Conservation (phyloP, 2,888 invertebrate species). For the Eretmocerus hayati region DNA sequence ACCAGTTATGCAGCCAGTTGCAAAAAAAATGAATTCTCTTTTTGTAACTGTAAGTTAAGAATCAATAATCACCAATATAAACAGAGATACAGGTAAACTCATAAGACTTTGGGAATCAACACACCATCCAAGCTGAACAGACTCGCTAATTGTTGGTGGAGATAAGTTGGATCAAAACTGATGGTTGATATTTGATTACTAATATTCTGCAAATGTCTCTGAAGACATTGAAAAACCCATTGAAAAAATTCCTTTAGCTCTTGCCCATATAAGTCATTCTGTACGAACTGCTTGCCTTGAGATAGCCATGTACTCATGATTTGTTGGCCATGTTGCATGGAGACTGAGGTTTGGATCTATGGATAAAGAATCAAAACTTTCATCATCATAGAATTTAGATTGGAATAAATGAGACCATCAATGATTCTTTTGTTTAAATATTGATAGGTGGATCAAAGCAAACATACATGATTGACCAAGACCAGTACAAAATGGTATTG, state of each 20-base stretch:
- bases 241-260: constrained; percentile 29
- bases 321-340: constrained; percentile 36
- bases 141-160: constrained; percentile 31
- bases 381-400: too few species aligned
- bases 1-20: constrained; percentile 47
- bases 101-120: too few species aligned
- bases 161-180: constrained; percentile 32
- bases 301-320: constrained; percentile 28
- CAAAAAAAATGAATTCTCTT: constrained; percentile 45
- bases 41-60: constrained; percentile 41
- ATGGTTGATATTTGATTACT: constrained; percentile 25
- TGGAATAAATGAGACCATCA: too few species aligned
- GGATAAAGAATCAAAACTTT: constrained; percentile 10
- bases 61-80: not conserved
- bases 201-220: constrained; percentile 27
- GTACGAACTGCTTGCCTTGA: constrained; percentile 28
- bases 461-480: too few species aligned
- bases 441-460: too few species aligned
- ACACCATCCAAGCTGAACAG: constrained; percentile 31
- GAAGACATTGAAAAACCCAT: constrained; percentile 27
- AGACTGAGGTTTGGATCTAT: constrained; percentile 34
- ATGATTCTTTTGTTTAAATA: too few species aligned
- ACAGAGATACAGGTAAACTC: too few species aligned
- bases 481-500: too few species aligned
- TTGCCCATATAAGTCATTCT: constrained; percentile 29